These are phyloP conservation scores for Amphipyra tragopoginis DNA, from an alignment of 2,888 invertebrate genomes.

Conservation along the genomic window DNA sequence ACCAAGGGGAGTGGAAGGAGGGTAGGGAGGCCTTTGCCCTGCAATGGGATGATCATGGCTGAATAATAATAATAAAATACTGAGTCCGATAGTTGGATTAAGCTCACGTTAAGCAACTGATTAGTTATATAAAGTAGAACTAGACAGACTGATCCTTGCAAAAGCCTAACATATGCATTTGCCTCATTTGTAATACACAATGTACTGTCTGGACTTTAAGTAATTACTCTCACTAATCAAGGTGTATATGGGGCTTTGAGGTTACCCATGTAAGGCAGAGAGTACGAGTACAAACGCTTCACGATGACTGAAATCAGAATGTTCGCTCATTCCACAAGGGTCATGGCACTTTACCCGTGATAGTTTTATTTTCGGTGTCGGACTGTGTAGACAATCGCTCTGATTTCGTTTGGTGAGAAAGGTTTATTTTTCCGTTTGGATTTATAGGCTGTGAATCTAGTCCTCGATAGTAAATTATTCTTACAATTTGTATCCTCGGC, in stretches of 20 bases:
- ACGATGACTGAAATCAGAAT: constrained; percentile 29
- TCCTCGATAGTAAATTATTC: constrained; percentile 51
- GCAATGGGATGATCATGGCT: too few species aligned
- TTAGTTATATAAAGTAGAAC: constrained; percentile 6
- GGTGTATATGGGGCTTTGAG: constrained; percentile 12
- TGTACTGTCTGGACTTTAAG: constrained; percentile 7
- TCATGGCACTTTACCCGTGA: constrained; percentile 36
- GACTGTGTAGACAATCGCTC: constrained; percentile 40
- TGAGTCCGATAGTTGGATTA: too few species aligned
- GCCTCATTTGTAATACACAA: constrained; percentile 18
- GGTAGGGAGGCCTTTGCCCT: too few species aligned
- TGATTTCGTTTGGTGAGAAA: constrained; percentile 38
- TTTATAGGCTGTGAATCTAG: constrained; percentile 53
- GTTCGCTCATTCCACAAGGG: constrained; percentile 32
- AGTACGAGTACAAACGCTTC: constrained; percentile 5
- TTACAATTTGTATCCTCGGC: constrained; percentile 40
- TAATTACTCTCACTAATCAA: constrained; percentile 32
- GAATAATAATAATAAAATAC: too few species aligned
- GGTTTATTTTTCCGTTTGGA: constrained; percentile 54
- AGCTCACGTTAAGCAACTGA: background rate
- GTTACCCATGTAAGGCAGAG: constrained; percentile 7
- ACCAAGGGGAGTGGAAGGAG: too few species aligned
- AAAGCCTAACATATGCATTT: constrained; percentile 1
- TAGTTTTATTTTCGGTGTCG: constrained; percentile 51
- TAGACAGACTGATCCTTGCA: background rate